Base-by-base conservation (phyloP, 2,888 invertebrate genomes). In the Thumatha senex region DNA sequence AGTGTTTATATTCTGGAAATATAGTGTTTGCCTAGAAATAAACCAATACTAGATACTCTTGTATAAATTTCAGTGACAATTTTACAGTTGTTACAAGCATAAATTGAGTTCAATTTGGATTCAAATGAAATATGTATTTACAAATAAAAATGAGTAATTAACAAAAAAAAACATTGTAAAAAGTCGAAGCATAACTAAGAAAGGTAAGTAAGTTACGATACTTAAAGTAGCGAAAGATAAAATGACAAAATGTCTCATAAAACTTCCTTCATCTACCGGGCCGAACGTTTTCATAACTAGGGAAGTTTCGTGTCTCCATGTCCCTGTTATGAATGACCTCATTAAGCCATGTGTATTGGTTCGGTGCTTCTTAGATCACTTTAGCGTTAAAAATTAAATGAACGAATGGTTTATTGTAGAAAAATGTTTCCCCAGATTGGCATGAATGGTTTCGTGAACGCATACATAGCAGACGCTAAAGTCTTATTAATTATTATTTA, bases 301-400 rank as follows among this genome's bases (percentile, higher is more conserved):
- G 72, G 76, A 75, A 72, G 75, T 70, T 74, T 74, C 80, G 75
- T 80, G 79, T 79, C 80, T 76, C 75, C 80, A 82, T 86, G 83
- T n/a, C n/a, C n/a, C n/a, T 87, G 86, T 88, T 86, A 86, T 81
- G 77, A 75, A 80, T 67, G 78, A 81, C 82, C 87, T 86, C 86
- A 88, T 89, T 89, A 89, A 86, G 85, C 86, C 82, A 84, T 76
- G 86, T 82, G 79, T 80, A 80, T 76, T 68, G 56, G 62, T 63
- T 71, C 70, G 36, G 30, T 18, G 41, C 71, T 64, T 58, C 75
- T 79, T 78, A 82, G 81, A 85, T 84, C 82, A 81, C 78, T 80
- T 77, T 77, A 70, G 78, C 76, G 80, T 86, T 85, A 84, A 84
- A 82, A 84, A 86, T 85, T 82, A 81, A 87, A 84, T 79, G 81